phyloP scores from a whole-genome alignment of 2,113 vertebrate species.

The Circaetus gallicus region DNA sequence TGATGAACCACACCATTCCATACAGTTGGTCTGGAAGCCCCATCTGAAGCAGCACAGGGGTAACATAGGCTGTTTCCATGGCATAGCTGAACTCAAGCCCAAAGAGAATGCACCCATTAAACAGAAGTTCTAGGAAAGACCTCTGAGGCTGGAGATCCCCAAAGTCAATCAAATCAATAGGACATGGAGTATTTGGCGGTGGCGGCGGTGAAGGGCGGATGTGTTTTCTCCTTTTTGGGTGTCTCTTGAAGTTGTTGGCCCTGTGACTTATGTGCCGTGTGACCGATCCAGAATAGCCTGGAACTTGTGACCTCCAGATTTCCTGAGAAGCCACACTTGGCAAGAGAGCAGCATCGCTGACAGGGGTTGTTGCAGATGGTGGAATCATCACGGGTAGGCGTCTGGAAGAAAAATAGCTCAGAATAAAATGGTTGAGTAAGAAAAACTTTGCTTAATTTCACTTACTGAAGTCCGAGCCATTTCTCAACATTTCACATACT shows the following conservation, averaged over 20 bases:
- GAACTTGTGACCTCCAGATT: slow-evolving; percentile 81
- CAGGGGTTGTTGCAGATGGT: slow-evolving; percentile 77
- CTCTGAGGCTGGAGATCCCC: slow-evolving; percentile 88
- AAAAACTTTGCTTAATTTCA: background rate
- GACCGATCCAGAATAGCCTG: slow-evolving; percentile 79
- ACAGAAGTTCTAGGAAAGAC: slow-evolving; percentile 88
- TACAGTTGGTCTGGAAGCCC: slow-evolving; percentile 94
- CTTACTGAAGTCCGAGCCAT: background rate
- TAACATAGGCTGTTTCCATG: slow-evolving; percentile 98
- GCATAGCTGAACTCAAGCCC: slow-evolving; percentile 98
- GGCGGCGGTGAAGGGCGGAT: slow-evolving; percentile 91
- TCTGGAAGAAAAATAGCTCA: slow-evolving; percentile 4
- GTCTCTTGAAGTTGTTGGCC: slow-evolving; percentile 97
- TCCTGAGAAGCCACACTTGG: slow-evolving; percentile 80
- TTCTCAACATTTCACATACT: background rate
- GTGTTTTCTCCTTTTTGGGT: slow-evolving; percentile 87
- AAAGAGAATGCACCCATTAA: slow-evolving; percentile 93
- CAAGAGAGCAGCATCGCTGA: slow-evolving; percentile 76
- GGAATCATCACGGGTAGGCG: slow-evolving; percentile 72
- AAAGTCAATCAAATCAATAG: slow-evolving; percentile 85
- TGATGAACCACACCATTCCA: slow-evolving; percentile 97
- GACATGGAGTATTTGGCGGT: slow-evolving; percentile 92
- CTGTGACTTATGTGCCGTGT: slow-evolving; percentile 91
- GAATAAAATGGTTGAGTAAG: background rate
- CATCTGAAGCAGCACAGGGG: slow-evolving; percentile 94